A percentile compares a stretch with the other conserved stretches of the same genome.
Evolutionary conservation across 1,140 invertebrate genomes (phyloP).

Genomic region (Drosophila burlai): DNA sequence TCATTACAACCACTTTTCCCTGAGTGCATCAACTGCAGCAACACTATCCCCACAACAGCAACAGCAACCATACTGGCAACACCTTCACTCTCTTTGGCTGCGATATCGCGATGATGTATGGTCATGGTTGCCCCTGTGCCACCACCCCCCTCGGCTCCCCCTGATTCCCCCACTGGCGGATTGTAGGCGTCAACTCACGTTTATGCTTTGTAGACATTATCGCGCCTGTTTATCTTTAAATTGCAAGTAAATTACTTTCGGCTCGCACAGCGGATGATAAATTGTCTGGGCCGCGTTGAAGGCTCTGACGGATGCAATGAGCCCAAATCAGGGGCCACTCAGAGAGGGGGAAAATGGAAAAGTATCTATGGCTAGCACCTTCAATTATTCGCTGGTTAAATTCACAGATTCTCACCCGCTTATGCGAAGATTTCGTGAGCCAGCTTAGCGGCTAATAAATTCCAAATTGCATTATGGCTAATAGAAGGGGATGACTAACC

Average conservation of each 20-base stretch:
- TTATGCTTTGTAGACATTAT: slow-evolving; percentile 84
- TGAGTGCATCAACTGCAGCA: slow-evolving; percentile 13
- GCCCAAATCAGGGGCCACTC: slow-evolving; percentile 9
- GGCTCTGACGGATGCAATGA: slow-evolving; percentile 75
- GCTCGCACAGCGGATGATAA: slow-evolving; percentile 77
- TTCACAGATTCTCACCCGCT: slow-evolving; percentile 43
- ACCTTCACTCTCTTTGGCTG: slow-evolving; percentile 74
- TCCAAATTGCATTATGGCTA: slow-evolving; percentile 29
- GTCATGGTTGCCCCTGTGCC: slow-evolving; percentile 40
- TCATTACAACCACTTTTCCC: too few species aligned
- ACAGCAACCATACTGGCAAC: slow-evolving; percentile 59
- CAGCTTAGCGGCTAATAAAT: slow-evolving; percentile 38
- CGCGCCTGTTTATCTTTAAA: slow-evolving; percentile 84
- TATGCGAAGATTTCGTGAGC: slow-evolving; percentile 33
- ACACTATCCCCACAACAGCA: slow-evolving; percentile 28
- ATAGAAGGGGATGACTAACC: slow-evolving; percentile 17
- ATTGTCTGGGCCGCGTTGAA: slow-evolving; percentile 74
- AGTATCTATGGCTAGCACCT: slow-evolving; percentile 37
- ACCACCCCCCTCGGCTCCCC: background rate
- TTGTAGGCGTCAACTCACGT: slow-evolving; percentile 85
- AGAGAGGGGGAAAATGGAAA: slow-evolving; percentile 9
- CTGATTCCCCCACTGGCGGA: slow-evolving; percentile 27
- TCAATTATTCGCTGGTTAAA: slow-evolving; percentile 36
- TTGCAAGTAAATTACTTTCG: slow-evolving; percentile 83
- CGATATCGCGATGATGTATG: slow-evolving; percentile 78